Percentiles rank a stretch among this genome's conserved stretches.
These are phyloP conservation scores for Catharus fuscescens DNA, from an alignment of 2,113 vertebrate genomes.

Conservation along the genomic window DNA sequence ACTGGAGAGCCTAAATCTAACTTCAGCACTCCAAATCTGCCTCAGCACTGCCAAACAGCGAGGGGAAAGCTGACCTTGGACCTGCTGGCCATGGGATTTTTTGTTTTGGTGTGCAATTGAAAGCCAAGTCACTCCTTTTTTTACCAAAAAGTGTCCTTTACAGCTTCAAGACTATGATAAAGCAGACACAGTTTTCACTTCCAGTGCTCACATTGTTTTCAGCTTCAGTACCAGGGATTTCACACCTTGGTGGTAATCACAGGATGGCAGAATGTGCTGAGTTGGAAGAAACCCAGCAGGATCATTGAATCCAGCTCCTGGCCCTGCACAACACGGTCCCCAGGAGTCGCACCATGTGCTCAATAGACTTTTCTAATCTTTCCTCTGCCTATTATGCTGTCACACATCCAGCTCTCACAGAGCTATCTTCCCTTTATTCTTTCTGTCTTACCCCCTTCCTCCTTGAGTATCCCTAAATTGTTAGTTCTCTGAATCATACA, in stretches of 20 bases:
- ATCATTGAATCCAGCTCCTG: not conserved
- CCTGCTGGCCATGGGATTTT: not conserved
- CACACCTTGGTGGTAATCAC: not conserved
- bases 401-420: not conserved
- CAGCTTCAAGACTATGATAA: not conserved
- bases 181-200: not conserved
- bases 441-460: not conserved
- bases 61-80: not conserved
- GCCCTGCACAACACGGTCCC: not conserved
- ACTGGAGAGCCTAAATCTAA: not conserved
- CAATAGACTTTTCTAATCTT: not conserved
- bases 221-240: not conserved
- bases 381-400: not conserved
- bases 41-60: not conserved
- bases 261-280: not conserved
- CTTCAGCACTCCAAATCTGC: not conserved
- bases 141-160: not conserved
- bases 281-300: not conserved
- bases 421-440: not conserved
- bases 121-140: not conserved
- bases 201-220: not conserved
- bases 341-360: accelerated
- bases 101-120: not conserved
- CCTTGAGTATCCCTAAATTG: not conserved
- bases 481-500: not conserved